Evolutionary conservation across 2,797 vertebrate genomes (phyloP).

Genomic region (Mallotus villosus): DNA sequence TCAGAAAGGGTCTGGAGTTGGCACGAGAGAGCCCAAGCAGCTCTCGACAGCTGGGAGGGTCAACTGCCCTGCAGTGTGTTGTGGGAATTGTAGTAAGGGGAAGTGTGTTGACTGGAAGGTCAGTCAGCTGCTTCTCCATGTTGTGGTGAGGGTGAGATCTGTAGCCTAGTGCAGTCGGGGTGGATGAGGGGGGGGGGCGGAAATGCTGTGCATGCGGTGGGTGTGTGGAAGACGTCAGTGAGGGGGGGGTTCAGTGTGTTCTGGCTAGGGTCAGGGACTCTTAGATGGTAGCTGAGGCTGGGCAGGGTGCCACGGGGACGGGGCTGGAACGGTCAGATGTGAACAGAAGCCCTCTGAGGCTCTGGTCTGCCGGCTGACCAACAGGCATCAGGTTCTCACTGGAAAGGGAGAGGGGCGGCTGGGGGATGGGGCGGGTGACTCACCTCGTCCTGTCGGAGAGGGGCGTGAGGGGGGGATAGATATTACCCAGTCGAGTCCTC

Average conservation of each 20-base stretch:
- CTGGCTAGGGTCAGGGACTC: slow-evolving; percentile 41
- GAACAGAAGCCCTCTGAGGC: slow-evolving; percentile 53
- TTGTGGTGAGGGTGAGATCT: background rate
- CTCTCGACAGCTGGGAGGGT: background rate
- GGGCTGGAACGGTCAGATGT: slow-evolving; percentile 51
- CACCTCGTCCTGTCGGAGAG: slow-evolving; percentile 18
- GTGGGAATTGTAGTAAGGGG: background rate
- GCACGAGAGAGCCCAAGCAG: background rate
- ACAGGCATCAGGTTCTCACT: slow-evolving; percentile 44
- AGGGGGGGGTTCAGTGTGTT: slow-evolving; percentile 45
- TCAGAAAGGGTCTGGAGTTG: no score
- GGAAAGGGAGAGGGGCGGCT: background rate
- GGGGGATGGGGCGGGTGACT: slow-evolving; percentile 42
- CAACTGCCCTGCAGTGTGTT: background rate
- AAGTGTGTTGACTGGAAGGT: background rate
- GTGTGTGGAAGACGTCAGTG: slow-evolving; percentile 30
- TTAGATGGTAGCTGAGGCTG: slow-evolving; percentile 38
- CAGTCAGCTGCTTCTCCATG: background rate
- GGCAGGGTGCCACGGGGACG: slow-evolving; percentile 51
- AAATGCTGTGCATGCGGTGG: slow-evolving; percentile 4
- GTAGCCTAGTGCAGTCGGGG: slow-evolving; percentile 1
- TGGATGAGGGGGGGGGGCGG: background rate
- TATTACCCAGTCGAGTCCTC: slow-evolving; percentile 24
- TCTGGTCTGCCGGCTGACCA: slow-evolving; percentile 54
- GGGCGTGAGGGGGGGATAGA: slow-evolving; percentile 11